These are phyloP conservation scores for Chlamydotis undulata DNA, from an alignment of 2,113 vertebrate species.

Conservation along the genomic window DNA sequence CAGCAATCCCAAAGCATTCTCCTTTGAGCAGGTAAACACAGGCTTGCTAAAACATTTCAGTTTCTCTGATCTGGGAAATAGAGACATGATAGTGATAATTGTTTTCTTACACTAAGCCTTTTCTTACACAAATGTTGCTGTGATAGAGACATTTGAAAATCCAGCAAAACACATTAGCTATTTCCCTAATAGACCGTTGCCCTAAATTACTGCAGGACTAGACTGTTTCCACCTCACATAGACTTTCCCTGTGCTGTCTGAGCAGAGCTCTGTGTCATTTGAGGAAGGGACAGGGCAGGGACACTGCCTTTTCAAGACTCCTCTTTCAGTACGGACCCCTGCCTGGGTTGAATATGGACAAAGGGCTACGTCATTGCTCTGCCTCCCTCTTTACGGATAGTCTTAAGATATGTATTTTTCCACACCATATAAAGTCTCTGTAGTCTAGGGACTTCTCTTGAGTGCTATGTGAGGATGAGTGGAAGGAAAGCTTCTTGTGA, in stretches of 20 bases:
- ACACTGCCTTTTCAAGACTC: background rate
- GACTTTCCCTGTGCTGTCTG: background rate
- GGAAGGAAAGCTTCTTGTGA: background rate
- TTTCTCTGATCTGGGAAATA: background rate
- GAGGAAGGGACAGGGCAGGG: background rate
- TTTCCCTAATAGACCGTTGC: background rate
- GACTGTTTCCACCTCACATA: background rate
- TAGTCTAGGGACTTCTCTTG: background rate
- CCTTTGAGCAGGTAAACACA: background rate
- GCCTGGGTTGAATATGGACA: background rate
- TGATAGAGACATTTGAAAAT: background rate
- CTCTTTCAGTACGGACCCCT: background rate
- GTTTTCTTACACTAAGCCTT: background rate
- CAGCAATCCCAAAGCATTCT: background rate
- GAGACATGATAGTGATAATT: background rate
- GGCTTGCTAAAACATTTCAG: background rate
- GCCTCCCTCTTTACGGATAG: background rate
- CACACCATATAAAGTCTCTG: background rate
- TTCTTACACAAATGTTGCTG: background rate
- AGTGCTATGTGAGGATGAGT: background rate
- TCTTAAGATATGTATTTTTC: background rate
- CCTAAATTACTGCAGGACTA: background rate
- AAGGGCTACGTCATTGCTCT: accelerated
- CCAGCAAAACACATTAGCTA: background rate
- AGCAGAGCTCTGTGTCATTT: background rate